Percentiles rank a stretch among this genome's conserved stretches.
phyloP scores from a whole-genome alignment of 2,797 vertebrate species.

The Zalophus californianus region DNA sequence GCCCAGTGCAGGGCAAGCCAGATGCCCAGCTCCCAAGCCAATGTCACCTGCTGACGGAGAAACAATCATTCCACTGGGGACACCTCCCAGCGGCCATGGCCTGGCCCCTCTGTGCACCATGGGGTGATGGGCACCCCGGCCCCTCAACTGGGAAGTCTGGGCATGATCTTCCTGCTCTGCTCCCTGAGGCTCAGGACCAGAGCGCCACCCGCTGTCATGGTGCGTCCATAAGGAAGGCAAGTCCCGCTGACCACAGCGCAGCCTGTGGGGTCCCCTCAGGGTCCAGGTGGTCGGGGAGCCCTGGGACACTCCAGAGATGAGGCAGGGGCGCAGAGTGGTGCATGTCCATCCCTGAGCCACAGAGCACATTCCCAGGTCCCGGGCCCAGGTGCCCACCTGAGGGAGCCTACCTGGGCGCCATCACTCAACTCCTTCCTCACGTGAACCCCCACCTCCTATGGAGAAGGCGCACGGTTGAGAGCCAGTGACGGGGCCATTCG shows the following conservation, averaged over 20 bases:
- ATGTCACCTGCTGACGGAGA: accelerated
- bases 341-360: not conserved
- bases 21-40: accelerated
- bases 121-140: not conserved
- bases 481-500: no score
- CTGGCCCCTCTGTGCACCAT: not conserved
- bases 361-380: accelerated
- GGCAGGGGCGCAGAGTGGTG: not conserved
- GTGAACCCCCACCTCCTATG: not conserved
- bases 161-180: not conserved
- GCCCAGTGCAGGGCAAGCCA: accelerated
- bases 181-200: not conserved
- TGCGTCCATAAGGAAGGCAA: not conserved
- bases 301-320: not conserved
- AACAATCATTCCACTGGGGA: accelerated
- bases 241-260: not conserved
- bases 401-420: accelerated
- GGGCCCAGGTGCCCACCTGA: accelerated
- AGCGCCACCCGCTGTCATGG: not conserved
- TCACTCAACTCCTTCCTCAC: not conserved
- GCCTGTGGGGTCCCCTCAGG: not conserved
- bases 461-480: not conserved
- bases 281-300: accelerated
- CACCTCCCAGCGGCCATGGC: accelerated
- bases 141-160: not conserved